phyloP scores from a whole-genome alignment of 2,888 invertebrate species.

The Agrenia bidenticulata region DNA sequence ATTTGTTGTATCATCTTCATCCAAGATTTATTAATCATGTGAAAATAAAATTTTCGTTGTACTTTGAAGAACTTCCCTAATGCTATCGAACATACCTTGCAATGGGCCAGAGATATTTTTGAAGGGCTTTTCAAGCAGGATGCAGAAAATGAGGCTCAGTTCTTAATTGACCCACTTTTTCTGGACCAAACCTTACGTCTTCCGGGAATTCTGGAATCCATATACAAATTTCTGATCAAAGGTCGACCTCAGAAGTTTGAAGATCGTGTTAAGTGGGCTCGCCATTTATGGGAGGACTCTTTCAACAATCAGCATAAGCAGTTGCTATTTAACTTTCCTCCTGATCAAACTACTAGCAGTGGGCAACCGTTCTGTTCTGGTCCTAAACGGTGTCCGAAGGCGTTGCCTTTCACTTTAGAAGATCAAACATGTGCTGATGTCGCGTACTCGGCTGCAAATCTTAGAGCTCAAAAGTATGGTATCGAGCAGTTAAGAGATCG shows the following conservation, averaged over 20 bases:
- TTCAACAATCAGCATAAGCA: slow-evolving; percentile 95
- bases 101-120: slow-evolving; percentile 90
- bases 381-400: slow-evolving; percentile 89
- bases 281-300: slow-evolving; percentile 73
- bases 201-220: slow-evolving; percentile 83
- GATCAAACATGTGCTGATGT: slow-evolving; percentile 79
- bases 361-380: slow-evolving; percentile 98
- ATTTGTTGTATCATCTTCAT: too few relatives aligned
- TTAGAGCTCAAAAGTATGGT: slow-evolving; percentile 82
- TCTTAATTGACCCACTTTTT: slow-evolving; percentile 65
- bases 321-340: slow-evolving; percentile 94
- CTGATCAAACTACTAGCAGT: slow-evolving; percentile 80
- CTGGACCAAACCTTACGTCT: slow-evolving; percentile 75
- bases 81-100: slow-evolving; percentile 92
- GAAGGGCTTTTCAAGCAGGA: slow-evolving; percentile 89
- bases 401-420: slow-evolving; percentile 66
- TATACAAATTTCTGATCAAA: slow-evolving; percentile 73
- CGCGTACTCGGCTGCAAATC: slow-evolving; percentile 85
- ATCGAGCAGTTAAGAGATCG: slow-evolving; percentile 72
- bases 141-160: slow-evolving; percentile 83
- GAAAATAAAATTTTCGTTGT: slow-evolving; percentile 60
- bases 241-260: slow-evolving; percentile 84
- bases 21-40: too few relatives aligned
- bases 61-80: slow-evolving; percentile 99
- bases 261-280: slow-evolving; percentile 87